Base-by-base conservation (phyloP, 2,888 invertebrate species). In the Drosophila mimica region DNA sequence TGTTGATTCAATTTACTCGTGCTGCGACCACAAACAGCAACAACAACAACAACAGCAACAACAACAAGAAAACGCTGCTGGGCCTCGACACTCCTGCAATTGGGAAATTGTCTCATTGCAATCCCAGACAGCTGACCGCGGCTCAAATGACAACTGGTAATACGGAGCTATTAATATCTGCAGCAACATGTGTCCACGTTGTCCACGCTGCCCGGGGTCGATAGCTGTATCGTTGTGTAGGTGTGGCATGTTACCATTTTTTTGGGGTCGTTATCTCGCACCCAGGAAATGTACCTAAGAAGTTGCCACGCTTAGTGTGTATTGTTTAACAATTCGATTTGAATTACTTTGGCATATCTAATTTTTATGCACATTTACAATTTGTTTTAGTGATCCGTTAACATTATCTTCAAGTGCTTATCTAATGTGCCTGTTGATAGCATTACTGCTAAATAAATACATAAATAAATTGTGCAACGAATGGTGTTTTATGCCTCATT, bases 61-160 rank as follows among this genome's bases (percentile, higher is more conserved):
- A n/a, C n/a, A n/a, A n/a, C n/a, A n/a, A n/a, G n/a, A n/a, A 64
- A 72, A 64, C 58, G 76, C 76, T 62, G 67, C 72, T 67, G 68
- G 71, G 63, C 67, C 43, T 34, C 67, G 76, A 68, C 70, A 80
- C 83, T 71, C 78, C 81, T 69, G 74, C 81, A 72, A 73, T 76
- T 85, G 76, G 85, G 79, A 85, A 89, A 88, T 89, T 88, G 90
- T 88, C 86, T 89, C 67, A 89, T 87, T 87, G 83, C 79, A 79
- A 48, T 71, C 67, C 57, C 57, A 60, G 87, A 87, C 87, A 87
- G 87, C 74, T 75, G 63, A 83, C 71, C 67, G 63, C 72, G 83
- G 88, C 81, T 90, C 86, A 76, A 86, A 87, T 87, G 87, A 87
- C 90, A 87, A 87, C 90, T 89, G 74, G 83, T 89, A 85, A 83